Evolutionary conservation across 2,888 invertebrate genomes (phyloP).

Genomic region (Eupeodes latifasciatus): DNA sequence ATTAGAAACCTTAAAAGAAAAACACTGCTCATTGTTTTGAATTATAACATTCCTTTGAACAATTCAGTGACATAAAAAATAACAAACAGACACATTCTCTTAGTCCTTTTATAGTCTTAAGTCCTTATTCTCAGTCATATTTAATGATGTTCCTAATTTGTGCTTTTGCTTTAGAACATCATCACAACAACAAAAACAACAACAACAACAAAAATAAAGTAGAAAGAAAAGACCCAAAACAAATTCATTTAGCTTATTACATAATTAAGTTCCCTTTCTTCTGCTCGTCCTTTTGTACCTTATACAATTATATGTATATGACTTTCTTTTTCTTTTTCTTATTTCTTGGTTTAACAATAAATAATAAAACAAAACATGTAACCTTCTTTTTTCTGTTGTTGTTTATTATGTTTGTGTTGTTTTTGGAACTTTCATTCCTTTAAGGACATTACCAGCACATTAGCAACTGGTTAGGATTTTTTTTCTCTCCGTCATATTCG

Average conservation of each 20-base stretch:
- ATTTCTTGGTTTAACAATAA: constrained; percentile 16
- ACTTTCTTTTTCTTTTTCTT: not conserved
- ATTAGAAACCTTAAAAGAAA: no score
- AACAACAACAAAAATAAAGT: not conserved
- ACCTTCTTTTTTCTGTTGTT: not conserved
- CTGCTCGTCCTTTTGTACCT: not conserved
- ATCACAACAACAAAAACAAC: not conserved
- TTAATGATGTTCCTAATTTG: constrained; percentile 26
- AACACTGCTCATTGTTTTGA: not conserved
- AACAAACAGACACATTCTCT: constrained; percentile 25
- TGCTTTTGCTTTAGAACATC: not conserved
- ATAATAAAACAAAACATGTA: constrained; percentile 19
- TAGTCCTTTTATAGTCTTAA: not conserved
- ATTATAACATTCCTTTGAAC: not conserved
- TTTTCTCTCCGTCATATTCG: not conserved
- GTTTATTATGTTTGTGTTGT: not conserved
- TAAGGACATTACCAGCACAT: constrained; percentile 23
- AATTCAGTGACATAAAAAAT: not conserved
- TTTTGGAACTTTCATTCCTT: not conserved
- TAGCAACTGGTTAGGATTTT: constrained; percentile 28
- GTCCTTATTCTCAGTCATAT: constrained; percentile 14
- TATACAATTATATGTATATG: not conserved
- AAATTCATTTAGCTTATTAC: constrained; percentile 29
- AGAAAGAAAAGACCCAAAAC: not conserved
- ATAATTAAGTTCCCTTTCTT: constrained; percentile 13